Evolutionary conservation across 37 sponge, comb jelly and placozoan genomes (phyloP), one percentile per base, ranked within the genome.

Genomic region (Ianthella basta): DNA sequence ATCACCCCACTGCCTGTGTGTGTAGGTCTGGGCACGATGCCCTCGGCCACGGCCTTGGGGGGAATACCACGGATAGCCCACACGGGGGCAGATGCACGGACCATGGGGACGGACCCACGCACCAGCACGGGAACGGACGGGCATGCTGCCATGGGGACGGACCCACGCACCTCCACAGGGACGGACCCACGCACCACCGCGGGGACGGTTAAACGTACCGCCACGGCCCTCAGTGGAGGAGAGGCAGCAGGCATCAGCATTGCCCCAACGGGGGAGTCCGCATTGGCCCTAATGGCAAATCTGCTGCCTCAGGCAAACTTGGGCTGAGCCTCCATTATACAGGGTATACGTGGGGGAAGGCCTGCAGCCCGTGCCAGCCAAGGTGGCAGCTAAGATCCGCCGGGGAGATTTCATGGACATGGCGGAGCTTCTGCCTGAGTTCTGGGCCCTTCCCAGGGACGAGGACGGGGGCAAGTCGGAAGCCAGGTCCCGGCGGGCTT

Each of bases 71-170:
- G n/a, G n/a, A n/a, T n/a, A n/a, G n/a, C n/a, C n/a, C n/a, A n/a
- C n/a, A n/a, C n/a, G n/a, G n/a, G n/a, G n/a, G n/a, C n/a, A n/a
- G n/a, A n/a, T n/a, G n/a, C n/a, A n/a, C n/a, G n/a, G n/a, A n/a
- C 87, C 40, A 81, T 70, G 56, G 88, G 82, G 16, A 87, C 56
- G 39, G 44, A 10, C 73, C 19, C 40, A 34, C 60, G 19, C 60
- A 16, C 19, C 19, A 16, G 19, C 16, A 57, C 19, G 60, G 60
- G 16, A 57, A 19, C 16, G 19, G 60, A 16, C 16, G 19, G 67
- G 59, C 14, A n/a, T 83, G 29, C 68, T n/a, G n/a, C n/a, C n/a
- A n/a, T n/a, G n/a, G n/a, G n/a, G n/a, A n/a, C n/a, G n/a, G n/a
- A n/a, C n/a, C n/a, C n/a, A n/a, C n/a, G n/a, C n/a, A n/a, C n/a